A percentile compares a stretch with the other conserved stretches of the same genome.
These are phyloP conservation scores for Streptopelia turtur DNA, from an alignment of 2,797 vertebrate genomes.

Conservation along the genomic window DNA sequence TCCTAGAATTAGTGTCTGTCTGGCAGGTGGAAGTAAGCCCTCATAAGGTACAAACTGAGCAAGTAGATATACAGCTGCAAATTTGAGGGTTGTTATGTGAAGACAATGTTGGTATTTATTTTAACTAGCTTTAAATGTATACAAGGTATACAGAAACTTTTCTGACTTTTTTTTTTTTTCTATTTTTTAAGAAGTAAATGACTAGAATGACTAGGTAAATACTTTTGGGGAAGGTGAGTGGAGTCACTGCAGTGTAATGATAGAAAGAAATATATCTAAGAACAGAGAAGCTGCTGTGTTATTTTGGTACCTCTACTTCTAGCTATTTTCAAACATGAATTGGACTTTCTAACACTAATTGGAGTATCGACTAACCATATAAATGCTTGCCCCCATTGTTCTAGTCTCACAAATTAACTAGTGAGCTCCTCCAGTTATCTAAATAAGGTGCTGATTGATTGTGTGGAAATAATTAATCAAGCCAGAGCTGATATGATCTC, in stretches of 20 bases:
- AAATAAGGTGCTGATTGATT: slow-evolving; percentile 71
- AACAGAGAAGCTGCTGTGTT: neutral
- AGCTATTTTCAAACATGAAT: slow-evolving; percentile 12
- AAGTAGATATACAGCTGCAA: neutral
- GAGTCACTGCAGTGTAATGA: neutral
- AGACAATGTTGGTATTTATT: neutral
- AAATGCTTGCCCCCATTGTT: slow-evolving; percentile 58
- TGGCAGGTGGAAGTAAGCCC: neutral
- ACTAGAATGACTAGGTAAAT: neutral
- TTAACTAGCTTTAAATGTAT: neutral
- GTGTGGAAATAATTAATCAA: slow-evolving; percentile 74
- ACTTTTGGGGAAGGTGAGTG: neutral
- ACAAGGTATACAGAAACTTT: neutral
- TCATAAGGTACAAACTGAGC: neutral
- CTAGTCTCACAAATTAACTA: slow-evolving; percentile 71
- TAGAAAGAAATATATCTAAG: neutral
- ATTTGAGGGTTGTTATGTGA: neutral
- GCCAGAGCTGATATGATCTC: slow-evolving; percentile 71
- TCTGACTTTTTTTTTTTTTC: neutral
- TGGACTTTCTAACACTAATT: slow-evolving; percentile 69
- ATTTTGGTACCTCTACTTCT: slow-evolving; percentile 26
- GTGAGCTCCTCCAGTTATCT: slow-evolving; percentile 68
- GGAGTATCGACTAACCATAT: slow-evolving; percentile 63
- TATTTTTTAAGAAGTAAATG: neutral
- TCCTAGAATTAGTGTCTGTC: neutral